Base-by-base conservation (phyloP, 2,113 vertebrate genomes). In the Pitta sordida region DNA sequence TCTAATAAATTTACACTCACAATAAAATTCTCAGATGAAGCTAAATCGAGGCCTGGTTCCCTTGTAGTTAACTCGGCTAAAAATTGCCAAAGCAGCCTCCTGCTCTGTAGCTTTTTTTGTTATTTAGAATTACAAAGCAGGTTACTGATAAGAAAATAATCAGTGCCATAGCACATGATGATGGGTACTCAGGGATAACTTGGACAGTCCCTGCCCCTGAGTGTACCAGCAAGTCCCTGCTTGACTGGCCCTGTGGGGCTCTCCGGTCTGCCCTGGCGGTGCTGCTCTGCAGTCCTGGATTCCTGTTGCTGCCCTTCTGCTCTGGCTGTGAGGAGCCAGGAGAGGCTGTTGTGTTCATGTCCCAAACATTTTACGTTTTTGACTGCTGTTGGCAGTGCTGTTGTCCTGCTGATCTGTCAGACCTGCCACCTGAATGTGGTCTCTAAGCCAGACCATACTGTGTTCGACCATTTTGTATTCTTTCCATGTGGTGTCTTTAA, bases 1-100 rank as follows among this genome's bases (percentile, higher is more conserved):
- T 83, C 36, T 51, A 81, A 82, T 73, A 95, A 79, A 91, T 93
- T 82, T 63, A 53, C 39, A 52, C 53, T 85, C 79, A 39, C 15
- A 87, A 56, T 48, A 71, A 88, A 64, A 67, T 75, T 84, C 94
- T 75, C 27, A 80, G 64, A 27, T 74, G 26, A 71, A 82, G 76
- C 44, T 68, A n/a, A 70, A 67, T 41, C 6, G 2, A 11, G 32
- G 7, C 7, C 87, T 34, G 27, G 49, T 49, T 86, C 62, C 32
- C 71, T 62, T 82, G 67, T 69, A 64, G 34, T 65, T 60, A 75
- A 49, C 27, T 1, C 39, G 65, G 44, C 80, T 46, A 17, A 41
- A 82, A 84, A 60, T 56, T 56, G 73, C 60, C 44, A 39, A 74
- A 81, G 34, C 43, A 46, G 46, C n/a, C 8, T 85, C 22, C 37